These are phyloP conservation scores for Tinea pellionella DNA, from an alignment of 2,888 invertebrate species.

Conservation along the genomic window DNA sequence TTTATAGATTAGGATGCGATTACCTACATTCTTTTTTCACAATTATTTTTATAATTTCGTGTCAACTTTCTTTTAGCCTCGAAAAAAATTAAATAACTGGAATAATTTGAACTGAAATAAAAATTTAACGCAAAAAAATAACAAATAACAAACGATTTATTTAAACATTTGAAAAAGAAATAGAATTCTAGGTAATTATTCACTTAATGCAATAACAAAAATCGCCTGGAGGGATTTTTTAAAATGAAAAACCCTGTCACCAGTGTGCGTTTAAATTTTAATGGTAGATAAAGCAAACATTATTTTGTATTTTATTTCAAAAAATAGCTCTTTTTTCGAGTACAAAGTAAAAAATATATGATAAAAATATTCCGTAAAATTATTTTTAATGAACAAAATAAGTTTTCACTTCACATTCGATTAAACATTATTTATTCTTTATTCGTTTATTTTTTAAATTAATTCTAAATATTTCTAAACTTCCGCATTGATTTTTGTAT, in stretches of 20 bases:
- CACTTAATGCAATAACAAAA: neutral
- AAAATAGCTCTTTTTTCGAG: constrained; percentile 4
- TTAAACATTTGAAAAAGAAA: too few relatives aligned
- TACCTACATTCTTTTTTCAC: too few relatives aligned
- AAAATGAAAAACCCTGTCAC: constrained; percentile 64
- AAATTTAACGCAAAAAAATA: too few relatives aligned
- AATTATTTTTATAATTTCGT: too few relatives aligned
- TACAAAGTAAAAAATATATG: neutral
- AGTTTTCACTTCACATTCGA: neutral
- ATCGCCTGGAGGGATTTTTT: constrained; percentile 17
- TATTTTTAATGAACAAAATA: neutral
- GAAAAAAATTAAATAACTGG: too few relatives aligned
- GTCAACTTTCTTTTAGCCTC: too few relatives aligned
- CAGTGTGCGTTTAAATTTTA: constrained; percentile 61
- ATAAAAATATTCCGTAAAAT: neutral
- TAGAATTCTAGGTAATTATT: neutral
- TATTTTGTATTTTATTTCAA: constrained; percentile 7
- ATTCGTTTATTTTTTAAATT: neutral
- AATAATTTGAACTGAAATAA: too few relatives aligned
- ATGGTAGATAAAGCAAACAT: constrained; percentile 24
- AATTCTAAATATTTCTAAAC: too few relatives aligned
- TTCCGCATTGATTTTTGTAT: too few relatives aligned
- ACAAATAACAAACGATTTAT: too few relatives aligned
- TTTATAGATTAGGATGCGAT: too few relatives aligned
- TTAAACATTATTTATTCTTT: neutral